Percentiles rank a stretch among this genome's conserved stretches.
phyloP scores from a whole-genome alignment of 2,888 invertebrate genomes.

The Apoda limacodes region DNA sequence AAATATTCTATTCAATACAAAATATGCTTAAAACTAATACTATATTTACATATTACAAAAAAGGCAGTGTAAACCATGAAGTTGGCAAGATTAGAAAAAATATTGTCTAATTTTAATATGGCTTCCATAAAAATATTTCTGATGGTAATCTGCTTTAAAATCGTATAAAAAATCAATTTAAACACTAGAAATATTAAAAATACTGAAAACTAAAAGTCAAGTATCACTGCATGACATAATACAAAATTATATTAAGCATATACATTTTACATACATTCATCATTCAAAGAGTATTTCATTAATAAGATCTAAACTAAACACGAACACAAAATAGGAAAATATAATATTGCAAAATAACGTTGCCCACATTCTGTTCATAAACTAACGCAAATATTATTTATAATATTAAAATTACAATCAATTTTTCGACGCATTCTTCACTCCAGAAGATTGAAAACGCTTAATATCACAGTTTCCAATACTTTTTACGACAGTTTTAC shows the following conservation, averaged over 20 bases:
- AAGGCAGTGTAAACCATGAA: slow-evolving; percentile 63
- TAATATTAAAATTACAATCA: slow-evolving; percentile 14
- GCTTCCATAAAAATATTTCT: slow-evolving; percentile 50
- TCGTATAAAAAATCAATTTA: slow-evolving; percentile 19
- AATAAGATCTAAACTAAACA: slow-evolving; percentile 26
- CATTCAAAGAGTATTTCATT: slow-evolving; percentile 29
- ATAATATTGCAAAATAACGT: slow-evolving; percentile 33
- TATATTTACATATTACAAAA: slow-evolving; percentile 59
- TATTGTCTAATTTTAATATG: slow-evolving; percentile 65
- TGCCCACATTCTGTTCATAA: slow-evolving; percentile 29
- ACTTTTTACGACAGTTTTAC: slow-evolving; percentile 38
- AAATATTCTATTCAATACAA: slow-evolving; percentile 7
- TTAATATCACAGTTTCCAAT: slow-evolving; percentile 69
- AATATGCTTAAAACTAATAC: slow-evolving; percentile 22
- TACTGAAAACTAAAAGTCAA: slow-evolving; percentile 25
- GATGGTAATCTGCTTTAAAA: slow-evolving; percentile 36
- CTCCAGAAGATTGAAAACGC: slow-evolving; percentile 57
- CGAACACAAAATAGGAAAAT: slow-evolving; percentile 45
- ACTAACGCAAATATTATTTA: too few relatives aligned
- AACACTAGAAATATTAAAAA: slow-evolving; percentile 19
- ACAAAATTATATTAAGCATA: slow-evolving; percentile 17
- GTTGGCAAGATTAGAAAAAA: slow-evolving; percentile 66
- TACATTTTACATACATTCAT: slow-evolving; percentile 18
- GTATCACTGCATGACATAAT: slow-evolving; percentile 22
- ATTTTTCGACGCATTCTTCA: slow-evolving; percentile 36